phyloP scores from a whole-genome alignment of 2,113 vertebrate genomes.

The Myotis lucifugus region DNA sequence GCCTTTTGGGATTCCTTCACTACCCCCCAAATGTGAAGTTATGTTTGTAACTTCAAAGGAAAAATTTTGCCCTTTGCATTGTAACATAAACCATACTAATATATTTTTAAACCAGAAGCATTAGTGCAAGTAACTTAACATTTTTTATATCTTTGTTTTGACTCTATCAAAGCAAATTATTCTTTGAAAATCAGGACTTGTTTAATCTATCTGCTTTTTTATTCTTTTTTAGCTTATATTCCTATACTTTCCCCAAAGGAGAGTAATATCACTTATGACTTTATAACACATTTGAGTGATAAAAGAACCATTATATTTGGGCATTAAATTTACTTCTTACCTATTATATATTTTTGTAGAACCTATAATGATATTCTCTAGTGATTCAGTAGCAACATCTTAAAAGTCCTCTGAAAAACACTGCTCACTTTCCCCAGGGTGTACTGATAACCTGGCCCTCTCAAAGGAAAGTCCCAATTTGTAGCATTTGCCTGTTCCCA shows the following conservation, averaged over 20 bases:
- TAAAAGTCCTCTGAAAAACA: not conserved
- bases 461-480: not conserved
- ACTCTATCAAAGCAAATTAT: not conserved
- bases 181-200: conserved; percentile 30
- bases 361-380: not conserved
- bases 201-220: not conserved
- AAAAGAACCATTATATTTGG: not conserved
- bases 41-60: not conserved
- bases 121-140: not conserved
- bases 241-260: not conserved
- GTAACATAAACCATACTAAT: not conserved
- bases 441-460: not conserved
- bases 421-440: not conserved
- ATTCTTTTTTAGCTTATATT: not conserved
- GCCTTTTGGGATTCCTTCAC: not conserved
- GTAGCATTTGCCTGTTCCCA: not conserved
- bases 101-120: not conserved
- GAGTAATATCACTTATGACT: not conserved
- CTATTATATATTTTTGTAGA: not conserved
- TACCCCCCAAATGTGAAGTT: not conserved
- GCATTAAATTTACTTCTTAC: not conserved
- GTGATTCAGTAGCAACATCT: not conserved
- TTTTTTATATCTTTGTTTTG: not conserved
- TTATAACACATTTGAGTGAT: not conserved
- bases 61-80: not conserved